Evolutionary conservation across 2,113 vertebrate species (phyloP), one percentile per base, ranked within the genome.

Genomic region (Scatophagus argus): DNA sequence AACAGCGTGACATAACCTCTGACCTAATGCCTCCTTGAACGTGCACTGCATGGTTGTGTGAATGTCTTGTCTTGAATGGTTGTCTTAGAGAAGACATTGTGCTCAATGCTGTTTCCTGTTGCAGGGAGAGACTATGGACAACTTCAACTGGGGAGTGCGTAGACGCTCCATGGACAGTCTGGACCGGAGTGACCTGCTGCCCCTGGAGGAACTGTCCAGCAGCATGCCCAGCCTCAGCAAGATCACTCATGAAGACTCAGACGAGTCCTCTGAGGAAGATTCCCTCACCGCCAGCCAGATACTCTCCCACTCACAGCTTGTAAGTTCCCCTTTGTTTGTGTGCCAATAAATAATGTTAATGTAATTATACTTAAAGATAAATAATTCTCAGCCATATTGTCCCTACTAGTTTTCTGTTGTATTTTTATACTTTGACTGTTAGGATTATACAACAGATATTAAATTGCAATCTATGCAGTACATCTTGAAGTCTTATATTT

Each of bases 81-180:
- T 79, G 81, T 71, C 16, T 66, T 54, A 23, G 56, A 76, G 52
- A 51, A 21, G n/a, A 58, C 27, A 43, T 32, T 36, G 9, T n/a
- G 16, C 16, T 87, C 13, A 65, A 60, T 25, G 12, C 2, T 34
- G 3, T 82, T 70, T 27, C 63, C 47, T 74, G 11, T 94, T 95
- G 79, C 95, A 99, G 98, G 97, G 98, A 19, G 97, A 99, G 91
- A 98, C 96, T 13, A 93, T 96, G 94, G 98, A 99, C 93, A 99
- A 96, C 88, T 99, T 99, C 89, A 98, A 99, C 94, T 99, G 98
- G 98, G 98, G 98, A 8, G 98, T 97, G 19, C 96, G 97, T 60
- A 94, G 97, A 46, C 96, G 95, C 83, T 98, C 97, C 32, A 93
- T 98, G 90, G 97, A 99, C 85, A 98, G 97, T 82, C 94, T 99